Conservation (phyloP, 2,888 invertebrate species). For the Rotaria sp. region DNA sequence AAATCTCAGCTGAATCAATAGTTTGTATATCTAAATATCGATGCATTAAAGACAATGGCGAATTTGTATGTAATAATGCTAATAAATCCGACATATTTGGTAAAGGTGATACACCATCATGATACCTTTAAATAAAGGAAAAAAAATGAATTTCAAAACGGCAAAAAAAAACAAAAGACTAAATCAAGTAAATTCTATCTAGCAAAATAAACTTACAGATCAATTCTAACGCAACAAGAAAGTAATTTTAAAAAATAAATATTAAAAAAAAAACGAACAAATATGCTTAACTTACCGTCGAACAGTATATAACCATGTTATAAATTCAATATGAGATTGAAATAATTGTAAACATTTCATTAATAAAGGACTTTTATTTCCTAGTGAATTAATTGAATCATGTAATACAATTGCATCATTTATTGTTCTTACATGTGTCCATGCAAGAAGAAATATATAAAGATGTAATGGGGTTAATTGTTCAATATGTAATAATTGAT, state of each 20-base stretch:
- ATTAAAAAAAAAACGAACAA: too few species aligned
- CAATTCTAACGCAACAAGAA: background rate
- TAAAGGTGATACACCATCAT: background rate
- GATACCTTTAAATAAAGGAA: background rate
- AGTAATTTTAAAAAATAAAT: background rate
- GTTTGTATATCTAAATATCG: background rate
- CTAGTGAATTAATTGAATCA: background rate
- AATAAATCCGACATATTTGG: conserved; percentile 11
- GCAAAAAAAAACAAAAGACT: background rate
- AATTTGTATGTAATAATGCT: background rate
- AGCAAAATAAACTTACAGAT: background rate
- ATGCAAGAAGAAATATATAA: background rate
- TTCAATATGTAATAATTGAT: conserved; percentile 25
- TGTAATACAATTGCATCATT: conserved; percentile 21
- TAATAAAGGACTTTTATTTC: background rate
- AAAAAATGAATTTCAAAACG: background rate
- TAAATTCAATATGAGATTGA: conserved; percentile 15
- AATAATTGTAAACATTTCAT: background rate
- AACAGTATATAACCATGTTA: conserved; percentile 9
- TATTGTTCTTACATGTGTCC: conserved; percentile 1
- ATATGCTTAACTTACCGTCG: background rate
- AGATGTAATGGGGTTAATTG: background rate
- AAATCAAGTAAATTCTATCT: too few species aligned
- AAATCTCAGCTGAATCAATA: background rate
- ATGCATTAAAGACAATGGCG: background rate